These are phyloP conservation scores for Pyrochroa serraticornis DNA, from an alignment of 2,888 invertebrate species.

Conservation along the genomic window DNA sequence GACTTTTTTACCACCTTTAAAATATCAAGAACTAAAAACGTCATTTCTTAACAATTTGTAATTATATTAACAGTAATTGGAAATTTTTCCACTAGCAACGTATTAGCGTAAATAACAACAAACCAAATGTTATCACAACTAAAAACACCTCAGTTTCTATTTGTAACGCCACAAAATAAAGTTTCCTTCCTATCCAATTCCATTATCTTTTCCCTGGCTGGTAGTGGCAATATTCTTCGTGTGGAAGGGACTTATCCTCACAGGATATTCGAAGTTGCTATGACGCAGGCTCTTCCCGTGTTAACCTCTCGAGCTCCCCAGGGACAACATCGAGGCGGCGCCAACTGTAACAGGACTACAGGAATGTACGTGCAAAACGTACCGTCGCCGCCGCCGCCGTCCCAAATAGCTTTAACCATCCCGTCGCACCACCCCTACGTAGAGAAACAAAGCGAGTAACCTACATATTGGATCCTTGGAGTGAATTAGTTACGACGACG, in stretches of 20 bases:
- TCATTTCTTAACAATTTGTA: no score
- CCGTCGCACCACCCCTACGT: conserved; percentile 7
- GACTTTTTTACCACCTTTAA: no score
- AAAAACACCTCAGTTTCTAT: conserved; percentile 24
- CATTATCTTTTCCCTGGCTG: conserved; percentile 28
- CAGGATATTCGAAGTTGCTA: conserved; percentile 28
- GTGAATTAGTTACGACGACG: conserved; percentile 24
- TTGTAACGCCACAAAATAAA: conserved; percentile 28
- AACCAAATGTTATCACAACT: no score
- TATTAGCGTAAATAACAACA: no score
- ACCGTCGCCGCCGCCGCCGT: conserved; percentile 1
- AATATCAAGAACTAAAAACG: no score
- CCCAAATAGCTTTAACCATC: conserved; percentile 9
- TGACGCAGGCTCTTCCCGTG: conserved; percentile 25
- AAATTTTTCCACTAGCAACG: no score
- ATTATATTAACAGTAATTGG: no score
- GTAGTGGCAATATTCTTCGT: conserved; percentile 24
- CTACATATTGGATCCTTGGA: conserved; percentile 29
- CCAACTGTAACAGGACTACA: conserved; percentile 33
- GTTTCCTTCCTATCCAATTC: conserved; percentile 31
- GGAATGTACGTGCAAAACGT: conserved; percentile 27
- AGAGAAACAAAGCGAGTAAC: conserved; percentile 20
- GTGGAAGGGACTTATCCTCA: conserved; percentile 28
- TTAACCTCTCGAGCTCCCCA: conserved; percentile 33
- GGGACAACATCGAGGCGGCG: conserved; percentile 33